Percentiles rank a stretch among this genome's conserved stretches.
phyloP scores from a whole-genome alignment of 2,888 invertebrate species.

The Masnerella sp. region DNA sequence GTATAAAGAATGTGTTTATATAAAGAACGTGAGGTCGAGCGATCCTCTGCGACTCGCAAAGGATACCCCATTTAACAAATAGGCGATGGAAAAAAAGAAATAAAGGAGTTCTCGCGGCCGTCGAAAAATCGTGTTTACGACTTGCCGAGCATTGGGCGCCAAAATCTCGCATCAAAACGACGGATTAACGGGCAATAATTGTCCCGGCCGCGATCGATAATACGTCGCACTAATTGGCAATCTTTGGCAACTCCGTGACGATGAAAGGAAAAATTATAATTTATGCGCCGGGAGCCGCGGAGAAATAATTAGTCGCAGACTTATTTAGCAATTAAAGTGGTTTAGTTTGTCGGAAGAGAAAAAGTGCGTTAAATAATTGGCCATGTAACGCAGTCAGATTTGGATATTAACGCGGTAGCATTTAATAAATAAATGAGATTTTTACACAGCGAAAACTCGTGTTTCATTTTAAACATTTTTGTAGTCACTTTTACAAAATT shows the following conservation, averaged over 20 bases:
- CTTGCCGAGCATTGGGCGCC: not conserved
- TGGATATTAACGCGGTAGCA: no score
- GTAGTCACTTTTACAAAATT: no score
- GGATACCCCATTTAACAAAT: conserved; percentile 71
- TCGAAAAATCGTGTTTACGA: conserved; percentile 17
- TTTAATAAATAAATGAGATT: no score
- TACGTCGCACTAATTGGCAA: conserved; percentile 8
- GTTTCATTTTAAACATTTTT: no score
- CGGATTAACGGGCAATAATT: conserved; percentile 15
- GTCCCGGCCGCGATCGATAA: conserved; percentile 8
- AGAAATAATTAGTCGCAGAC: no score
- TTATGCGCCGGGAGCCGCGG: no score
- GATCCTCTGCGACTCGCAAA: conserved; percentile 70
- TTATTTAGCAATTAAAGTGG: not conserved
- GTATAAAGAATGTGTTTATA: conserved; percentile 31
- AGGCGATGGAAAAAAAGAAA: conserved; percentile 64
- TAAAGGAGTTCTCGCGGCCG: conserved; percentile 6
- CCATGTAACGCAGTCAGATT: no score
- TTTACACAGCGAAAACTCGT: no score
- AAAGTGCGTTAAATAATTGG: no score
- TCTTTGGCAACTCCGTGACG: conserved; percentile 4
- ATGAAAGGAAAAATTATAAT: conserved; percentile 7
- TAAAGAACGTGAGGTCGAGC: conserved; percentile 66
- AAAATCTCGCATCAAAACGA: conserved; percentile 12
- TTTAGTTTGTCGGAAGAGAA: no score